phyloP scores from a whole-genome alignment of 2,888 invertebrate species.

The Psylliodes chrysocephalus region DNA sequence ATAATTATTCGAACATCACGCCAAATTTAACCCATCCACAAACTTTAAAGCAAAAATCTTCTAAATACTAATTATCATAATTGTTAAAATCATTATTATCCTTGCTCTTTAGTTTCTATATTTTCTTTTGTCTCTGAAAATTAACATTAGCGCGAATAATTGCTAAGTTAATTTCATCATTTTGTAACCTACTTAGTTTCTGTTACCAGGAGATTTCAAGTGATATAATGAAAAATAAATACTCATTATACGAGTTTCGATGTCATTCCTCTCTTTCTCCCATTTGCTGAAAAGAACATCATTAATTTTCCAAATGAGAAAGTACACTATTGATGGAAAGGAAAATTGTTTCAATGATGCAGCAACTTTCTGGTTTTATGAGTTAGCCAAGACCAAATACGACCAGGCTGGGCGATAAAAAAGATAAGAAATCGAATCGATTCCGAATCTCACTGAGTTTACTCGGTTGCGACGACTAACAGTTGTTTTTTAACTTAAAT shows the following conservation, averaged over 20 bases:
- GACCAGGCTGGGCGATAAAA: slow-evolving; percentile 18
- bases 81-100: too few species aligned
- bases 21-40: too few species aligned
- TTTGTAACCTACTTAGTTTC: neutral
- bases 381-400: slow-evolving; percentile 14
- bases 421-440: slow-evolving; percentile 25
- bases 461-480: neutral
- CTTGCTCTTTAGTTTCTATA: too few species aligned
- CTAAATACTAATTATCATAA: too few species aligned
- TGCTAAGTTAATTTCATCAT: neutral
- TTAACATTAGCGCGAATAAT: neutral
- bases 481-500: slow-evolving; percentile 11
- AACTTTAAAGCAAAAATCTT: too few species aligned
- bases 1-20: too few species aligned
- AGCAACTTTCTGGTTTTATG: slow-evolving; percentile 39
- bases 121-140: neutral
- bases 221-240: slow-evolving; percentile 33
- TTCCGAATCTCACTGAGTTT: neutral
- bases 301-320: slow-evolving; percentile 38
- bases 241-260: slow-evolving; percentile 24
- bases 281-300: slow-evolving; percentile 32
- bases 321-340: slow-evolving; percentile 37
- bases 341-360: slow-evolving; percentile 41
- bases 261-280: slow-evolving; percentile 22
- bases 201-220: slow-evolving; percentile 1